phyloP scores from a whole-genome alignment of 2,888 invertebrate species.

The Dasysyrphus tricinctus region DNA sequence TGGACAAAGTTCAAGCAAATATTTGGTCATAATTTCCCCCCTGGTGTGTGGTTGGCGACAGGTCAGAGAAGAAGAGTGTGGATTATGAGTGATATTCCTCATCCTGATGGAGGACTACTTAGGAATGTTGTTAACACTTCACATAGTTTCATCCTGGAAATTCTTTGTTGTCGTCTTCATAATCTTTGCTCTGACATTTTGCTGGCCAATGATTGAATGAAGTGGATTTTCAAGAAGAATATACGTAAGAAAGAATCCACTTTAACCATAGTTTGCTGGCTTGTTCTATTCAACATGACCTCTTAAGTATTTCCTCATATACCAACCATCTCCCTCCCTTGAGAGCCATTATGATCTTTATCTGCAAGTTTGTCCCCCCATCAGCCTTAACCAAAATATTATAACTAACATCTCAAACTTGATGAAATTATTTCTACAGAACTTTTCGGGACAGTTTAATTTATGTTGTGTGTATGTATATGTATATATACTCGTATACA shows the following conservation, averaged over 20 bases:
- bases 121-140: conserved; percentile 70
- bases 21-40: conserved; percentile 70
- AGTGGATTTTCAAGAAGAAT: conserved; percentile 43
- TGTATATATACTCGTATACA: too few relatives aligned
- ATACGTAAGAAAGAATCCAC: conserved; percentile 21
- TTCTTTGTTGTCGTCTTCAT: conserved; percentile 26
- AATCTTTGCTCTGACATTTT: conserved; percentile 16
- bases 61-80: background rate
- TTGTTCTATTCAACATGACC: conserved; percentile 52
- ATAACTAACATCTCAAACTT: conserved; percentile 57
- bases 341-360: conserved; percentile 32
- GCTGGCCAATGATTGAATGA: conserved; percentile 57
- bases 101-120: conserved; percentile 23
- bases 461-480: conserved; percentile 28
- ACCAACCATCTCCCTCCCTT: background rate
- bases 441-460: conserved; percentile 62
- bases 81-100: conserved; percentile 32
- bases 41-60: conserved; percentile 30
- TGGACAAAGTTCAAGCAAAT: conserved; percentile 74
- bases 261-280: conserved; percentile 30
- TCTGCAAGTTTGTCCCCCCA: conserved; percentile 31
- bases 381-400: conserved; percentile 24
- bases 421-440: conserved; percentile 65
- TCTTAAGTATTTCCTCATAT: conserved; percentile 37
- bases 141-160: conserved; percentile 27